Evolutionary conservation across 2,888 invertebrate genomes (phyloP).

Genomic region (Eupithecia subumbrata): DNA sequence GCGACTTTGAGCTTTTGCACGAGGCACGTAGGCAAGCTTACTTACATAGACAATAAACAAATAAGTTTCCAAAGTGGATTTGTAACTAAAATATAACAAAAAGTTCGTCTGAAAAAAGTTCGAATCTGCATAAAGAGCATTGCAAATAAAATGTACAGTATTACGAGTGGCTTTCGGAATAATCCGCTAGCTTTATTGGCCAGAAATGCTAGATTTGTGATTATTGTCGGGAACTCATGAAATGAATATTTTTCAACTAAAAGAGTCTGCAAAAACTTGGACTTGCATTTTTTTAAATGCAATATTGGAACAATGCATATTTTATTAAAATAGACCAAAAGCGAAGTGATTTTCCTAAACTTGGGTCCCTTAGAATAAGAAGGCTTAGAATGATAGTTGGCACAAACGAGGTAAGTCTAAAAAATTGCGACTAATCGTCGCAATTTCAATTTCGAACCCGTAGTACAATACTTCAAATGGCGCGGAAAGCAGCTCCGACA

Average conservation of each 20-base stretch:
- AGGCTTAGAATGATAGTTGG: no score
- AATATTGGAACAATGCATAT: not conserved
- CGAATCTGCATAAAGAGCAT: constrained; percentile 35
- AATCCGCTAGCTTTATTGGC: constrained; percentile 55
- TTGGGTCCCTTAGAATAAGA: no score
- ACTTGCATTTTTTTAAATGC: not conserved
- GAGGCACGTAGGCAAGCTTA: no score
- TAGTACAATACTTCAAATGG: no score
- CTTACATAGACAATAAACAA: not conserved
- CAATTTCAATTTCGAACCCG: no score
- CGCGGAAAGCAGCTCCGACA: no score
- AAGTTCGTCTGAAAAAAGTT: constrained; percentile 19
- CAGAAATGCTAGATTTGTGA: constrained; percentile 47
- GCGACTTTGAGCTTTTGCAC: no score
- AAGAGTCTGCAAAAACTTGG: not conserved
- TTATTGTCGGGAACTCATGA: constrained; percentile 39
- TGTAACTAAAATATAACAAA: constrained; percentile 7
- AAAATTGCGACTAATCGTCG: no score
- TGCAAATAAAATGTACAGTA: constrained; percentile 43
- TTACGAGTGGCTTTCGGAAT: constrained; percentile 48
- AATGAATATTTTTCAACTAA: constrained; percentile 10
- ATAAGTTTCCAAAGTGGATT: not conserved
- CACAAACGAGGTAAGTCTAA: no score
- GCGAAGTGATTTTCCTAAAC: not conserved
- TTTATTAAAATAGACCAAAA: not conserved